These are phyloP conservation scores for Poeciliopsis turrubarensis DNA, from an alignment of 2,113 vertebrate genomes.

Conservation along the genomic window DNA sequence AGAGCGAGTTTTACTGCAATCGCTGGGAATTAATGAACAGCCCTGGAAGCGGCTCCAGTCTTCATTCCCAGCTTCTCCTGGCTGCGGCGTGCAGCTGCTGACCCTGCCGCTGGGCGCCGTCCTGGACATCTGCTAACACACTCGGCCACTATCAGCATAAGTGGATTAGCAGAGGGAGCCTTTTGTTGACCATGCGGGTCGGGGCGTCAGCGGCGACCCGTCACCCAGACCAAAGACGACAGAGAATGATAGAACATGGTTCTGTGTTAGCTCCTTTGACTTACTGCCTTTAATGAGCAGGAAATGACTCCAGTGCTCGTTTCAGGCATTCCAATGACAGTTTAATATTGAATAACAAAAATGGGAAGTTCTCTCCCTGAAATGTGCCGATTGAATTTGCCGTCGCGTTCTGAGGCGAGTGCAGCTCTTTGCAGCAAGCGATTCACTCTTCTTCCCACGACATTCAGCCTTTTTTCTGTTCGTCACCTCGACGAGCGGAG, in stretches of 20 bases:
- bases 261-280: constrained; percentile 21
- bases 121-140: constrained; percentile 63
- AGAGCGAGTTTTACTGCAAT: constrained; percentile 35
- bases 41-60: constrained; percentile 40
- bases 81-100: constrained; percentile 46
- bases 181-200: constrained; percentile 42
- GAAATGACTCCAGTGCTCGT: neutral
- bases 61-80: constrained; percentile 36
- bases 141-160: constrained; percentile 48
- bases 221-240: constrained; percentile 15
- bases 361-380: constrained; percentile 23
- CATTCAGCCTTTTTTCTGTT: constrained; percentile 25
- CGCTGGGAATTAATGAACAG: constrained; percentile 47
- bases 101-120: constrained; percentile 49
- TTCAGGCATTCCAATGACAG: neutral
- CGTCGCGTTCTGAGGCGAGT: constrained; percentile 34
- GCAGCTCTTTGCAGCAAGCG: constrained; percentile 32
- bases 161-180: constrained; percentile 59
- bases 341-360: neutral
- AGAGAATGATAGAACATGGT: neutral
- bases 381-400: constrained; percentile 19
- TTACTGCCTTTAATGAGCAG: constrained; percentile 26
- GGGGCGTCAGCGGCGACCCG: constrained; percentile 18
- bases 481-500: constrained; percentile 25
- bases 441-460: constrained; percentile 16